These are phyloP conservation scores for Dioctria linearis DNA, from an alignment of 2,888 invertebrate species.

Conservation along the genomic window DNA sequence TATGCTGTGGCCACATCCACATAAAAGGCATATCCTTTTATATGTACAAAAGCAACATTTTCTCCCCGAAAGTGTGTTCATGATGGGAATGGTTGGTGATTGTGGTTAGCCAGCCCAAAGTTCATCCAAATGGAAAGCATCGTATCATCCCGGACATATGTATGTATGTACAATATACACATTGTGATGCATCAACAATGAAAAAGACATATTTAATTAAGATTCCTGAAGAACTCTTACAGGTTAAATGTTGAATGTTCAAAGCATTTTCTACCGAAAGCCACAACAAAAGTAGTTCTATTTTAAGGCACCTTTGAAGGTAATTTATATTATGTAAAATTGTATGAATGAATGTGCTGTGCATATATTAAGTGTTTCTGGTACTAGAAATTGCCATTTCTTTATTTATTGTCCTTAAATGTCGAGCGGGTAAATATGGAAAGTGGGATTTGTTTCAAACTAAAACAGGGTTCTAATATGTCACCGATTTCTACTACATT, in stretches of 20 bases:
- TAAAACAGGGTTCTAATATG: too few species aligned
- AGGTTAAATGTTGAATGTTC: too few species aligned
- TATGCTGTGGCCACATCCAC: slow-evolving; percentile 79
- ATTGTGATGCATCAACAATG: slow-evolving; percentile 27
- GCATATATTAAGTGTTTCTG: too few species aligned
- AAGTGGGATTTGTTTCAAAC: too few species aligned
- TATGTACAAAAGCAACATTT: slow-evolving; percentile 1
- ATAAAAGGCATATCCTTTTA: slow-evolving; percentile 78
- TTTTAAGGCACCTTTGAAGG: too few species aligned
- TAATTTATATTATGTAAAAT: too few species aligned
- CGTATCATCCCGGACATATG: not conserved
- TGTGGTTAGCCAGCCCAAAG: slow-evolving; percentile 33
- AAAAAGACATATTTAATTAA: slow-evolving; percentile 41
- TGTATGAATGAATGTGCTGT: too few species aligned
- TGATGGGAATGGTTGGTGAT: slow-evolving; percentile 36
- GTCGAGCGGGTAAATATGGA: too few species aligned
- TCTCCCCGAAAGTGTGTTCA: slow-evolving; percentile 42
- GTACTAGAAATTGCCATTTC: too few species aligned
- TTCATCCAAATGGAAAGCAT: slow-evolving; percentile 1
- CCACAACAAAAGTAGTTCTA: not conserved
- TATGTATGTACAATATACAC: not conserved
- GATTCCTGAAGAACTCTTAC: not conserved
- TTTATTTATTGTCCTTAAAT: too few species aligned
- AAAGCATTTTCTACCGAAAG: not conserved
- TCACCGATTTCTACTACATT: too few species aligned